Conservation (phyloP, 2,888 invertebrate species). For the Lamproptera curius region DNA sequence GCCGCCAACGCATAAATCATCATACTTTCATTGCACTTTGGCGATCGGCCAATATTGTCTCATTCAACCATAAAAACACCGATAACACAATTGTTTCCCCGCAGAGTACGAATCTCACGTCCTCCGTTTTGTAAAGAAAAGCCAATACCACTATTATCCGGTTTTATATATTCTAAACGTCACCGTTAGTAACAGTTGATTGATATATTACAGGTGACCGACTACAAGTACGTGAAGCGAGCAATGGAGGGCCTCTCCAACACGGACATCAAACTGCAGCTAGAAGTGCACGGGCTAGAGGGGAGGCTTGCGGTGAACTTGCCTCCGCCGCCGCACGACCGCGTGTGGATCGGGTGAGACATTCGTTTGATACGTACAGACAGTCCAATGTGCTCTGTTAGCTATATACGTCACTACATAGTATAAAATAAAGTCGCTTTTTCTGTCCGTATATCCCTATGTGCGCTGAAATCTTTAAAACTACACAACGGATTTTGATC, state of each 20-base stretch:
- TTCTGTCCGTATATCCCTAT: no score
- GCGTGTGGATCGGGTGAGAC: slow-evolving; percentile 90
- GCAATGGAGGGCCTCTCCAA: slow-evolving; percentile 95
- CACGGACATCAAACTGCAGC: slow-evolving; percentile 89
- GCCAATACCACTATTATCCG: neutral
- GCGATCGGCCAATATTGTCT: no score
- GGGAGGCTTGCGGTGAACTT: slow-evolving; percentile 90
- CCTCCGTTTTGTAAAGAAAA: neutral
- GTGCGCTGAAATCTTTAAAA: no score
- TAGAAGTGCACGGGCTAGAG: slow-evolving; percentile 88
- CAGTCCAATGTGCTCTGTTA: no score
- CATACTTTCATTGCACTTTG: no score
- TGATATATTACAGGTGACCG: slow-evolving; percentile 80
- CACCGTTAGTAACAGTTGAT: neutral
- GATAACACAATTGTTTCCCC: no score
- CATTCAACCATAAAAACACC: no score
- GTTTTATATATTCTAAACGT: neutral
- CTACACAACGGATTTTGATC: no score
- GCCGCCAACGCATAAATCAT: no score
- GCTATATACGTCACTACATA: no score
- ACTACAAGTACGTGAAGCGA: slow-evolving; percentile 90
- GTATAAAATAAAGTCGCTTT: no score
- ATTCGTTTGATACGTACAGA: no score
- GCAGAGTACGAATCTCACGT: neutral
- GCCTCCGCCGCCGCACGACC: slow-evolving; percentile 93